Conservation (phyloP, 2,113 vertebrate species). For the Trematocara macrostoma region DNA sequence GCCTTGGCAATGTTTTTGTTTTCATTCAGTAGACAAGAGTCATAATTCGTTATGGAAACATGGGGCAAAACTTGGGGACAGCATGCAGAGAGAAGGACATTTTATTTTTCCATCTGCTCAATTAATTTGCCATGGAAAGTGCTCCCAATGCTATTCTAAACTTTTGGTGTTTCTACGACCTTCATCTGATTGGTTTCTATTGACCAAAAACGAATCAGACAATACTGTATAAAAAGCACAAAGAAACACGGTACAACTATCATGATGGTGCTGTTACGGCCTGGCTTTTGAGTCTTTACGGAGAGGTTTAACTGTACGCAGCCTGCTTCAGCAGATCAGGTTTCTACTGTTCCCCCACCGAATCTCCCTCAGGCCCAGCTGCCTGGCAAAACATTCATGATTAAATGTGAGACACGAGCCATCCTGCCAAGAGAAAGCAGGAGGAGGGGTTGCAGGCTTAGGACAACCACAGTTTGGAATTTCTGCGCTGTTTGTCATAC, state of each 20-base stretch:
- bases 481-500: conserved; percentile 75
- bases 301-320: conserved; percentile 39
- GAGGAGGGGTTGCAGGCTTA: conserved; percentile 57
- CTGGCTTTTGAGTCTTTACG: conserved; percentile 25
- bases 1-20: conserved; percentile 46
- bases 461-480: conserved; percentile 71
- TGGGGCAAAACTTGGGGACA: neutral
- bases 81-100: neutral
- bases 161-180: neutral
- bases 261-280: conserved; percentile 1
- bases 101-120: conserved; percentile 46
- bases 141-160: conserved; percentile 3
- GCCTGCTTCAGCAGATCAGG: conserved; percentile 46
- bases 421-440: conserved; percentile 68
- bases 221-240: neutral
- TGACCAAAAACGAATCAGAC: conserved; percentile 1
- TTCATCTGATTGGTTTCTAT: neutral
- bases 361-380: conserved; percentile 49
- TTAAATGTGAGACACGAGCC: conserved; percentile 71
- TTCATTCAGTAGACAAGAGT: conserved; percentile 29
- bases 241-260: neutral
- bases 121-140: conserved; percentile 32
- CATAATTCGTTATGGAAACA: conserved; percentile 6
- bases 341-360: conserved; percentile 43
- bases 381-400: conserved; percentile 70